These are phyloP conservation scores for Hyla sarda DNA, from an alignment of 2,113 vertebrate genomes.

Conservation along the genomic window DNA sequence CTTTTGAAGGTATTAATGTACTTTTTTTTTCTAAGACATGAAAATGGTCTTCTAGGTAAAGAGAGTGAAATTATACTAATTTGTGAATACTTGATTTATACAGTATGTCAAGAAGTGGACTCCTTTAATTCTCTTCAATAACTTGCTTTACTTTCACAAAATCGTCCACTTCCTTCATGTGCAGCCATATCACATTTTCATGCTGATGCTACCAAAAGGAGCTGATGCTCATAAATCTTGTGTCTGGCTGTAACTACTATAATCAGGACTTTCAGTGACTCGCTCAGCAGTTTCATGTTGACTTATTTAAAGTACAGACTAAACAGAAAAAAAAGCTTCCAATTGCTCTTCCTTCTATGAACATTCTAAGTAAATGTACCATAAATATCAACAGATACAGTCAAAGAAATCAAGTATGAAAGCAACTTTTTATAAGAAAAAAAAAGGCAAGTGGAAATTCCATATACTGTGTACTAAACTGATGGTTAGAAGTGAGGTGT, in stretches of 20 bases:
- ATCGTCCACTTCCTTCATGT: neutral
- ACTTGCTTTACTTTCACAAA: neutral
- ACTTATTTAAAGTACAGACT: constrained; percentile 16
- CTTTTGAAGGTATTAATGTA: too few relatives aligned
- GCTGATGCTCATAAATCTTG: constrained; percentile 30
- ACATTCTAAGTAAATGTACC: constrained; percentile 1
- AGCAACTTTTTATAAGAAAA: neutral
- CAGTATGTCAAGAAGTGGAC: neutral
- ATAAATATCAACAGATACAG: constrained; percentile 3
- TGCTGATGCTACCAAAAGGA: constrained; percentile 37
- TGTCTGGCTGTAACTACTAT: constrained; percentile 30
- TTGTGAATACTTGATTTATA: too few relatives aligned
- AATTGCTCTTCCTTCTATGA: neutral
- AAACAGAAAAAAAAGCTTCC: neutral
- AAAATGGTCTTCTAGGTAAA: too few relatives aligned
- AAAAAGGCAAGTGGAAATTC: constrained; percentile 54
- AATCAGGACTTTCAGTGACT: constrained; percentile 23
- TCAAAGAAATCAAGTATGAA: neutral
- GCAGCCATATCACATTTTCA: constrained; percentile 25
- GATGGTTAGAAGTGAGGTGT: too few relatives aligned
- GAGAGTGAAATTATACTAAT: too few relatives aligned
- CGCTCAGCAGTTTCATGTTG: constrained; percentile 25
- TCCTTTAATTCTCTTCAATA: neutral
- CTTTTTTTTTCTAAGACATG: too few relatives aligned
- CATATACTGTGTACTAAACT: too few relatives aligned